Evolutionary conservation across 2,797 vertebrate genomes (phyloP).

Genomic region (Silurus aristotelis): DNA sequence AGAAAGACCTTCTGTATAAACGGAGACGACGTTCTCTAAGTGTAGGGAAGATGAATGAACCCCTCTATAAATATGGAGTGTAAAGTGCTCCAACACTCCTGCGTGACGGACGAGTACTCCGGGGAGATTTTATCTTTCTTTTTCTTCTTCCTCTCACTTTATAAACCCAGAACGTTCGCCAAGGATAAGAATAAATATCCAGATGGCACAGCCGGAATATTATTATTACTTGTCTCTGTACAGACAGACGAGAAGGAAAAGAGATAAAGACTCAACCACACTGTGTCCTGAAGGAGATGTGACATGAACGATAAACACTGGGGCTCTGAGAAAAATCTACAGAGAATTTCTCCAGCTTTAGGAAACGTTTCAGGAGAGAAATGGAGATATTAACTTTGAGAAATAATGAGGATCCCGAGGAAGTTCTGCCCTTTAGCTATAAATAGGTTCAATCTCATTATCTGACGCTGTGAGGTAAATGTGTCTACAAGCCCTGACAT

Average conservation of each 20-base stretch:
- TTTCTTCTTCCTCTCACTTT: constrained; percentile 28
- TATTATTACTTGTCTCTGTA: constrained; percentile 20
- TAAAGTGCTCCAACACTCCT: constrained; percentile 17
- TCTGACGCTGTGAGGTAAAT: constrained; percentile 66
- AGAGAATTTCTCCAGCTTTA: not conserved
- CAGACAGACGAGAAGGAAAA: not conserved
- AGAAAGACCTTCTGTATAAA: constrained; percentile 21
- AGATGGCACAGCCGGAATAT: constrained; percentile 10
- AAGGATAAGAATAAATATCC: constrained; percentile 15
- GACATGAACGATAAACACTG: not conserved
- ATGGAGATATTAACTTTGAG: not conserved
- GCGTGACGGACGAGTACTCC: constrained; percentile 26
- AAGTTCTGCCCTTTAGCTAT: constrained; percentile 31
- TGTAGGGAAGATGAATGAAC: constrained; percentile 37
- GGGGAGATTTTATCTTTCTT: constrained; percentile 31
- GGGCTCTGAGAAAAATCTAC: not conserved
- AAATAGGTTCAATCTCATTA: constrained; percentile 64
- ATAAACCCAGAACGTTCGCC: constrained; percentile 28
- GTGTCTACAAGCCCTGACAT: constrained; percentile 67
- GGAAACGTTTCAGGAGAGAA: not conserved
- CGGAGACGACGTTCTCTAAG: not conserved
- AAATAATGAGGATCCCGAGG: not conserved
- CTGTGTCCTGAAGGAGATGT: not conserved
- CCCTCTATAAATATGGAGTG: constrained; percentile 21
- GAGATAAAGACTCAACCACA: not conserved